A percentile compares a stretch with the other conserved stretches of the same genome.
phyloP scores from a whole-genome alignment of 2,888 invertebrate species.

The Encarsia formosa region DNA sequence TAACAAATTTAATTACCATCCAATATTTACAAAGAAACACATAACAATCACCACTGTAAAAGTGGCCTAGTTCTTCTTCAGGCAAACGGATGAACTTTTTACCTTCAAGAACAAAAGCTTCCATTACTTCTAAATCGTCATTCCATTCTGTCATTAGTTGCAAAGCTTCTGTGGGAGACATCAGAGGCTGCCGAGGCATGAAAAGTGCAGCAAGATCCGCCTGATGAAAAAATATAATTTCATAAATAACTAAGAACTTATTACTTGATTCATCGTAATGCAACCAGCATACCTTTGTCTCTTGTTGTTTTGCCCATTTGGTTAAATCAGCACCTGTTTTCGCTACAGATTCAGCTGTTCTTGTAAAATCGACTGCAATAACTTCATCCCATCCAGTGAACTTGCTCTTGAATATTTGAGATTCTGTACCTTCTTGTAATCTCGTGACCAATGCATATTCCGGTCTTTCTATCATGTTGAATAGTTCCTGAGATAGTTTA shows the following conservation, averaged over 20 bases:
- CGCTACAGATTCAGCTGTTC: slow-evolving; percentile 95
- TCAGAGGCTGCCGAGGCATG: slow-evolving; percentile 87
- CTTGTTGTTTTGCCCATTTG: slow-evolving; percentile 84
- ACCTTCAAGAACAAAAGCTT: slow-evolving; percentile 93
- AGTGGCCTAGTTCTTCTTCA: slow-evolving; percentile 87
- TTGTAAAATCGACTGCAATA: slow-evolving; percentile 96
- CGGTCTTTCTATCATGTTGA: slow-evolving; percentile 89
- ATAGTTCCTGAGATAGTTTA: slow-evolving; percentile 93
- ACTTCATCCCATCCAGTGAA: slow-evolving; percentile 99
- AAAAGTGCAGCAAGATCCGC: slow-evolving; percentile 94
- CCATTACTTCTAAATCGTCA: slow-evolving; percentile 94
- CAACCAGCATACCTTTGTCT: slow-evolving; percentile 65
- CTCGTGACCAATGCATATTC: slow-evolving; percentile 83
- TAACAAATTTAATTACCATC: slow-evolving; percentile 52
- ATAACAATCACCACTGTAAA: slow-evolving; percentile 94
- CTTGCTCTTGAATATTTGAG: slow-evolving; percentile 93
- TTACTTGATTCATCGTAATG: too few relatives aligned
- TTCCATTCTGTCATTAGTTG: slow-evolving; percentile 95
- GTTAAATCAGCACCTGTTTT: slow-evolving; percentile 94
- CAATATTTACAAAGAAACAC: slow-evolving; percentile 97
- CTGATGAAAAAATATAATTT: slow-evolving; percentile 44
- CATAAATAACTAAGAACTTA: background rate
- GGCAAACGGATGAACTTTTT: slow-evolving; percentile 96
- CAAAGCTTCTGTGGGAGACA: slow-evolving; percentile 79
- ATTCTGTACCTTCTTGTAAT: slow-evolving; percentile 87